Base-by-base conservation (phyloP, 2,797 vertebrate genomes). In the Melanotaenia nigrans region DNA sequence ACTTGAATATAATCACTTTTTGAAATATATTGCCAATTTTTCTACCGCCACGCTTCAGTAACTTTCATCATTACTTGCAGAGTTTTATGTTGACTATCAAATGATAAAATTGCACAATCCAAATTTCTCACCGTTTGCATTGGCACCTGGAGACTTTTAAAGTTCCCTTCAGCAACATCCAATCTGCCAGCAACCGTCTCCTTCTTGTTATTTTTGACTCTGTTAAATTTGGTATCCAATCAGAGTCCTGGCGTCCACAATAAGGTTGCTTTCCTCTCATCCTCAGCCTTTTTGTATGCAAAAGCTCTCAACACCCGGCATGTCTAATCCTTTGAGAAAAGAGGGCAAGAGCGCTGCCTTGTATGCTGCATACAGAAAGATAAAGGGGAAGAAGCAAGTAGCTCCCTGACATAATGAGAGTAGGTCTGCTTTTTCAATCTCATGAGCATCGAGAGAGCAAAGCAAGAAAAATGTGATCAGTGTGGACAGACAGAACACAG, bases 241-340 rank as follows among this genome's bases (percentile, higher is more conserved):
- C 72, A 66, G 42, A 35, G 67, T 53, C 67, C 71, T 13, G 54
- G 73, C 79, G 75, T 77, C 74, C 68, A 56, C 77, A 70, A 76
- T 71, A 56, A 89, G 73, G 83, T 78, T 73, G 72, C 72, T 81
- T 57, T 78, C 71, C 85, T 81, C 73, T 80, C 65, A 86, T 85
- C 69, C 75, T 47, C 62, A 33, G 35, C 73, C n/a, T 68, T 85
- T 88, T 79, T 81, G 68, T 83, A 86, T 87, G 78, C 78, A 86
- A 73, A 87, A 73, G 81, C 73, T 74, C 80, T 90, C 77, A 63
- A 78, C 69, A 53, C 72, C 66, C 75, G 47, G 87, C 89, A 76
- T 84, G 75, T 83, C 85, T 87, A 90, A 90, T 89, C 83, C 84
- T 75, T 61, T 65, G 85, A 87, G 83, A 78, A 78, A 81, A 86